Evolutionary conservation across 1,140 invertebrate species (phyloP), one percentile per base, ranked within the genome.

Genomic region (Drosophila willistoni): DNA sequence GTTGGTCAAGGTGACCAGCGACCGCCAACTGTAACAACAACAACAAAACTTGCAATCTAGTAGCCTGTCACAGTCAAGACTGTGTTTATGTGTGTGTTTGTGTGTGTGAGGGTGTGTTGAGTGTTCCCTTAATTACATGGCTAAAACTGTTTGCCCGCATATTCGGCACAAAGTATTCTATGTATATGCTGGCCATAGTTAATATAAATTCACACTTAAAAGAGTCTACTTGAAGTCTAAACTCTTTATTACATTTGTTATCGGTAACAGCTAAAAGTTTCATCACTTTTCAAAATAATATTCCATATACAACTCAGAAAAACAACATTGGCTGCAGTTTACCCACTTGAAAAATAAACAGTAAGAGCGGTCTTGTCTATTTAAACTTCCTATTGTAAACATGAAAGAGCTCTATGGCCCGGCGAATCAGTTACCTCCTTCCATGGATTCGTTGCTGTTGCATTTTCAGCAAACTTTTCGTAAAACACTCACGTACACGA

Each of bases 1-100:
- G 14, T 17, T 60, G 73, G 79, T 78, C 83, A 89, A 82, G 79
- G 84, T 84, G 86, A 86, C 83, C 72, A 56, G 68, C 13, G 67
- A 63, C 6, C 4, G 25, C 54, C 59, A 76, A 73, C 72, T 62
- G 68, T 17, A 69, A 59, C 51, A 69, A 66, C 61, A 69, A 66
- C 61, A 78, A 65, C 63, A 54, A 79, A 60, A 79, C 68, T 77
- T 64, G 66, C 71, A 77, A 77, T 77, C 74, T 64, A 56, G 59
- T 70, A 13, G 70, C 36, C 63, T 73, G 77, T 73, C 66, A 73
- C 47, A 64, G 25, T 29, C 25, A 29, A 29, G 29, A 29, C 64
- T 68, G 33, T 64, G 22, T 57, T 55, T 64, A 33, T 65, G 39
- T 13, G 42, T 64, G 22, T 57, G 60, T 64, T 25, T 65, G 39